These are phyloP conservation scores for Maniola hyperantus DNA, from an alignment of 2,888 invertebrate species.

Conservation along the genomic window DNA sequence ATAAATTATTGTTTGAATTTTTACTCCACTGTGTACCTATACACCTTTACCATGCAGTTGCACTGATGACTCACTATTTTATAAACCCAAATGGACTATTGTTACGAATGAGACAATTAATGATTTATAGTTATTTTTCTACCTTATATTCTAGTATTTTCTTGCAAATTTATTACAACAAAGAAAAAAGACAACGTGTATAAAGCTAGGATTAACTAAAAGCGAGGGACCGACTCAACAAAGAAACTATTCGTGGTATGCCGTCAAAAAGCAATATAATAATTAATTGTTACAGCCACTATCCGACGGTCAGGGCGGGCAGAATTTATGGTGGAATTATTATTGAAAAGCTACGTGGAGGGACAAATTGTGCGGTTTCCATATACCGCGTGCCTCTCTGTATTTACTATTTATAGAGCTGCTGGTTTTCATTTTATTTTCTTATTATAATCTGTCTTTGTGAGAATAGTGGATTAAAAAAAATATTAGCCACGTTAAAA, in stretches of 20 bases:
- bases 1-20: too few species aligned
- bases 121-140: background rate
- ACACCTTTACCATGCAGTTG: too few species aligned
- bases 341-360: slow-evolving; percentile 64
- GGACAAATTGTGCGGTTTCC: slow-evolving; percentile 65
- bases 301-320: slow-evolving; percentile 53
- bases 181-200: slow-evolving; percentile 13
- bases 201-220: slow-evolving; percentile 23
- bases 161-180: slow-evolving; percentile 4
- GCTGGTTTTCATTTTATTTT: slow-evolving; percentile 39
- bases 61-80: too few species aligned
- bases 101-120: too few species aligned
- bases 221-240: slow-evolving; percentile 52
- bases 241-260: slow-evolving; percentile 62
- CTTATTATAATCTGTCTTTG: background rate
- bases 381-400: slow-evolving; percentile 43
- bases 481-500: too few species aligned
- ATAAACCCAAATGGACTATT: too few species aligned
- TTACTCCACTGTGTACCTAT: too few species aligned
- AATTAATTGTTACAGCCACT: slow-evolving; percentile 64
- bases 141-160: background rate
- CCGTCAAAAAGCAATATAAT: slow-evolving; percentile 68
- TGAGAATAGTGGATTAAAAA: too few species aligned
- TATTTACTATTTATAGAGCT: slow-evolving; percentile 31
- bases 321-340: slow-evolving; percentile 72